Evolutionary conservation across 2,888 invertebrate species (phyloP).

Genomic region (Amphipoea oculea): DNA sequence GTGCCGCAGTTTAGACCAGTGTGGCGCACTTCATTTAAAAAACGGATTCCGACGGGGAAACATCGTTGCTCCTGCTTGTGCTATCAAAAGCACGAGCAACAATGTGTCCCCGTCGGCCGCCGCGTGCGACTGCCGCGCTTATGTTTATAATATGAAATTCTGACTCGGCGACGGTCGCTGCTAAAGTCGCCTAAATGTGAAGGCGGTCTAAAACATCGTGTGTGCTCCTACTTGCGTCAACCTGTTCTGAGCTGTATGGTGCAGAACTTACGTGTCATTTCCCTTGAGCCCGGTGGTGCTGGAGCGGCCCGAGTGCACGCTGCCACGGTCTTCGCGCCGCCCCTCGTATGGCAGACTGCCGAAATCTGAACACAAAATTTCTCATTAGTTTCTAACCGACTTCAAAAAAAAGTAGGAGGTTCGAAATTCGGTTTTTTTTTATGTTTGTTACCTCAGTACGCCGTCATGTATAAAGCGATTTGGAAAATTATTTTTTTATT

Average conservation of each 20-base stretch:
- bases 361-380: slow-evolving; percentile 69
- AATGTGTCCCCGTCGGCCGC: too few relatives aligned
- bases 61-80: too few relatives aligned
- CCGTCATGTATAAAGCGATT: too few relatives aligned
- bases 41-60: not conserved
- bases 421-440: too few relatives aligned
- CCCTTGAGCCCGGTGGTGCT: slow-evolving; percentile 93
- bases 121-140: not conserved
- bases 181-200: not conserved
- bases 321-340: slow-evolving; percentile 92
- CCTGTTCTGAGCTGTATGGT: not conserved
- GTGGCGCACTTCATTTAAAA: not conserved
- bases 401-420: too few relatives aligned
- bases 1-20: not conserved
- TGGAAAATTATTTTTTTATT: too few relatives aligned
- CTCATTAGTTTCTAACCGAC: not conserved
- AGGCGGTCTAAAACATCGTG: not conserved
- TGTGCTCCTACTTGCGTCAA: not conserved
- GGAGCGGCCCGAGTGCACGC: slow-evolving; percentile 96
- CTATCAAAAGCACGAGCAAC: too few relatives aligned
- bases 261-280: slow-evolving; percentile 88
- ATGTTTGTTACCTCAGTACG: too few relatives aligned
- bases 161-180: not conserved
- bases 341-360: slow-evolving; percentile 72
- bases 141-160: not conserved